Evolutionary conservation across 2,113 vertebrate genomes (phyloP).

Genomic region (Telmatochromis brachygnathus): DNA sequence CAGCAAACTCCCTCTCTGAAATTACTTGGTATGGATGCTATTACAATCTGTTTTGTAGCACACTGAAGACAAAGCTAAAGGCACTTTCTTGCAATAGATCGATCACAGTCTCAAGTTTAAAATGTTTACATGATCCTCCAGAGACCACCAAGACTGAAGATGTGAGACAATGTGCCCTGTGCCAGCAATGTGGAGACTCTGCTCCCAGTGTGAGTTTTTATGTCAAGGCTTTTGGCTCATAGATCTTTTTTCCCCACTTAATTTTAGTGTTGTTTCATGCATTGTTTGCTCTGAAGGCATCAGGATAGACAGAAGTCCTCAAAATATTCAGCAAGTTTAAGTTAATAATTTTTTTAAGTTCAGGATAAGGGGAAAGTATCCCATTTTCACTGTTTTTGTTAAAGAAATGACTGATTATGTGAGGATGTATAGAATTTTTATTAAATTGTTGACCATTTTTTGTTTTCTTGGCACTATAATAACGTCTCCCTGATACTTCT

Average conservation of each 20-base stretch:
- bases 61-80: neutral
- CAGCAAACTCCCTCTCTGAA: neutral
- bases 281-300: neutral
- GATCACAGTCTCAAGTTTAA: neutral
- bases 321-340: neutral
- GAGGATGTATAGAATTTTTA: neutral
- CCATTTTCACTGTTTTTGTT: neutral
- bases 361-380: neutral
- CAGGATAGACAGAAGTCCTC: neutral
- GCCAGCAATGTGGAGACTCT: slow-evolving; percentile 79
- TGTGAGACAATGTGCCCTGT: slow-evolving; percentile 79
- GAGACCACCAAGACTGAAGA: slow-evolving; percentile 60
- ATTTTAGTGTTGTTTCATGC: neutral
- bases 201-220: slow-evolving; percentile 70
- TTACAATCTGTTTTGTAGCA: neutral
- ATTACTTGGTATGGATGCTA: slow-evolving; percentile 32
- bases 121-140: neutral
- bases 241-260: neutral
- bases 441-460: neutral
- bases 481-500: neutral
- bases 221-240: neutral
- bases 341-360: neutral
- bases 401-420: neutral
- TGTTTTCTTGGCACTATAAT: neutral
- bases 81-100: neutral